Evolutionary conservation across 2,113 vertebrate genomes (phyloP), one percentile per base, ranked within the genome.

Genomic region (Aviceda subcristata): DNA sequence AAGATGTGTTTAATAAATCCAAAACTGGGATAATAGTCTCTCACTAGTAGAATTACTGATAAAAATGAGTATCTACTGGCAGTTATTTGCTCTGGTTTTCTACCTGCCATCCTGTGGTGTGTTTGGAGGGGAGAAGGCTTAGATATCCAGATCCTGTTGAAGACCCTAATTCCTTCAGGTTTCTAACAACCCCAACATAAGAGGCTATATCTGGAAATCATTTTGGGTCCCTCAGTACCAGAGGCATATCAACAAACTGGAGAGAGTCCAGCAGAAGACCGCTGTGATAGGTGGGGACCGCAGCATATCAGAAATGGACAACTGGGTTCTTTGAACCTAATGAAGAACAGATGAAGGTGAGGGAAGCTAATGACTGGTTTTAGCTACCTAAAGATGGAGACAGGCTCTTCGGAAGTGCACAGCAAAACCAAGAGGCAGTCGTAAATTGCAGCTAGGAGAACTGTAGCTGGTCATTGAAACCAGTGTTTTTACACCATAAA

Each of bases 211-310:
- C 16, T 48, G 32, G 62, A 89, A 39, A 39, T 39, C 59, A 0
- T 16, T 94, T 73, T 74, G 85, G 5, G 29, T 60, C 21, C 19
- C 36, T 88, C 0, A 5, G 17, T 41, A 57, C 10, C 26, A 57
- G 45, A 77, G 13, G 7, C 7, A 0, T 55, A 46, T 17, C 36
- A 57, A 12, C 29, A 62, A 81, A 46, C 32, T 56, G 60, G 50
- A 57, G 17, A 36, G 50, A 55, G 63, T 57, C 29, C 72, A 69
- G 11, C 41, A 76, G 78, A 79, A 82, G 39, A 36, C n/a, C 3
- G 1, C 30, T 32, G 36, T 45, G 53, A 12, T 27, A 48, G 26
- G 23, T 80, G n/a, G 82, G 27, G 41, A 4, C 29, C 0, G 0
- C 34, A 53, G 10, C 32, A 18, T 71, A 5, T 38, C 8, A 30